Conservation (phyloP, 1,140 invertebrate species). For the Rhyzopertha dominica region DNA sequence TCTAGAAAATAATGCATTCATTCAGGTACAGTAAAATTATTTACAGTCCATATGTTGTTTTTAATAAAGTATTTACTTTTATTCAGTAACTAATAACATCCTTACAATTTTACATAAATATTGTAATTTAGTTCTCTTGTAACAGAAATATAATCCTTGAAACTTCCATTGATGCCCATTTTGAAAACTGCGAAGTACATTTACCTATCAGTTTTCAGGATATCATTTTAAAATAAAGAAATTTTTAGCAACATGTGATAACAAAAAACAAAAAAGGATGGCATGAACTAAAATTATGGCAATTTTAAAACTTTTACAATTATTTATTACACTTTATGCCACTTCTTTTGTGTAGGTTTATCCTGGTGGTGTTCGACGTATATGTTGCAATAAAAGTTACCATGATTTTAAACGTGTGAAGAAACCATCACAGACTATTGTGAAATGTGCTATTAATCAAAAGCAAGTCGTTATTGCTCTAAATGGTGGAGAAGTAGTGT, state of each 20-base stretch:
- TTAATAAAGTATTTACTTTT: not conserved
- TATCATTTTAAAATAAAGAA: too few relatives aligned
- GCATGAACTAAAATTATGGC: too few relatives aligned
- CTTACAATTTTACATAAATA: too few relatives aligned
- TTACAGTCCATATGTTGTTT: not conserved
- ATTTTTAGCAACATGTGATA: too few relatives aligned
- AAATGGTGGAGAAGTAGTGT: slow-evolving; percentile 96
- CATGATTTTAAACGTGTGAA: slow-evolving; percentile 99
- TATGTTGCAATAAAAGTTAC: slow-evolving; percentile 93
- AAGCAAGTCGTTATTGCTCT: slow-evolving; percentile 97
- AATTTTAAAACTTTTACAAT: too few relatives aligned
- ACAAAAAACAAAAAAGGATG: too few relatives aligned
- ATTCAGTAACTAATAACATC: not conserved
- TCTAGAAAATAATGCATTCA: slow-evolving; percentile 93
- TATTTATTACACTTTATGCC: not conserved
- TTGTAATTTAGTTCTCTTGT: too few relatives aligned
- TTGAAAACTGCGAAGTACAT: too few relatives aligned
- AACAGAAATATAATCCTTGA: too few relatives aligned
- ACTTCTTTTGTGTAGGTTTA: slow-evolving; percentile 63
- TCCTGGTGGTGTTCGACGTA: slow-evolving; percentile 98
- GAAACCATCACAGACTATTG: slow-evolving; percentile 94
- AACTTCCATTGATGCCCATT: too few relatives aligned
- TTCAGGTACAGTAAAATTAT: slow-evolving; percentile 64
- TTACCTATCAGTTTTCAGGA: too few relatives aligned
- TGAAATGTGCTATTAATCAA: slow-evolving; percentile 98